phyloP scores from a whole-genome alignment of 2,113 vertebrate genomes.

The Engraulis encrasicolus region DNA sequence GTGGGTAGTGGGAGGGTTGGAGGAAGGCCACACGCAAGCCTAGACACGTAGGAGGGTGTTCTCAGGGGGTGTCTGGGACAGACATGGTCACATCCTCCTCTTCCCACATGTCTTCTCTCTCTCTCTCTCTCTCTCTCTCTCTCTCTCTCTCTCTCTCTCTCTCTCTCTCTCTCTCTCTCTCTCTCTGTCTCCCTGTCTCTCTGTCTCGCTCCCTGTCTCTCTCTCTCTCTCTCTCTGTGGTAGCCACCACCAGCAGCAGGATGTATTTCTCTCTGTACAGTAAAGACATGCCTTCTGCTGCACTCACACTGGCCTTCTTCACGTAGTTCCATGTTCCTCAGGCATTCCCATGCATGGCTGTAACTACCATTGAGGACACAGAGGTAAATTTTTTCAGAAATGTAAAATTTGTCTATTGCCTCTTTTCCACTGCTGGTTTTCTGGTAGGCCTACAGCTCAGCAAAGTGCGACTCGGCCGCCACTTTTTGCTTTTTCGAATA shows the following conservation, averaged over 20 bases:
- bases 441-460: too few relatives aligned
- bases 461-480: too few relatives aligned
- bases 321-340: slow-evolving; percentile 43
- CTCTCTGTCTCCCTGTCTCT: slow-evolving; percentile 50
- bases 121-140: slow-evolving; percentile 53
- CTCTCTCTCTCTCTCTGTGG: slow-evolving; percentile 59
- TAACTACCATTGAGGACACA: too few relatives aligned
- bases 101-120: slow-evolving; percentile 48
- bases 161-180: slow-evolving; percentile 43
- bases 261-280: slow-evolving; percentile 51
- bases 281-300: slow-evolving; percentile 68
- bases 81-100: slow-evolving; percentile 59
- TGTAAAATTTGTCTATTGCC: too few relatives aligned
- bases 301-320: too few relatives aligned
- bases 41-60: slow-evolving; percentile 70
- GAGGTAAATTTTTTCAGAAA: too few relatives aligned
- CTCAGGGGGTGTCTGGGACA: slow-evolving; percentile 65
- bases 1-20: neutral
- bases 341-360: too few relatives aligned
- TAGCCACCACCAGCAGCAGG: slow-evolving; percentile 67
- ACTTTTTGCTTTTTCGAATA: too few relatives aligned
- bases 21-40: slow-evolving; percentile 63
- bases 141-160: slow-evolving; percentile 51
- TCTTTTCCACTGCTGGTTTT: too few relatives aligned
- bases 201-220: slow-evolving; percentile 38